phyloP scores from a whole-genome alignment of 2,113 vertebrate genomes.

The Dendropsophus ebraccatus region DNA sequence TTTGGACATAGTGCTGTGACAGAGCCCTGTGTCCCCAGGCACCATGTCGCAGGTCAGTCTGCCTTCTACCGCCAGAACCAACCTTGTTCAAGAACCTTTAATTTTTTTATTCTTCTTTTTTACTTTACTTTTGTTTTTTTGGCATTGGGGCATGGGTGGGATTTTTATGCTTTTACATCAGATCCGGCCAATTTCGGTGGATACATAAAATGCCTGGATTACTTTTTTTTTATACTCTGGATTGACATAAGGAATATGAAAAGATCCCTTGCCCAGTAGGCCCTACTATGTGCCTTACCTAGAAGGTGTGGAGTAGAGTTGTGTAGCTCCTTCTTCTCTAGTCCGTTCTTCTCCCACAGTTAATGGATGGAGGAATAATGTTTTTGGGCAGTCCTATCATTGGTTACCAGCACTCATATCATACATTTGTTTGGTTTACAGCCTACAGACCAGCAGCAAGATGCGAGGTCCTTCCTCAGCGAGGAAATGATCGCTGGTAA shows the following conservation, averaged over 20 bases:
- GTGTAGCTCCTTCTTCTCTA: neutral
- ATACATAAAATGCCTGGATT: conserved; percentile 16
- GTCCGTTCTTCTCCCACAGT: neutral
- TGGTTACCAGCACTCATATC: conserved; percentile 19
- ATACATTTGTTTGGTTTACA: conserved; percentile 65
- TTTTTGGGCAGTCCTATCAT: neutral
- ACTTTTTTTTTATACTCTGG: neutral
- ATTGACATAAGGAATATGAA: conserved; percentile 4
- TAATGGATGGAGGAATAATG: conserved; percentile 41
- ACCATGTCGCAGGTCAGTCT: conserved; percentile 56
- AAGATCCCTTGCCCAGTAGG: neutral
- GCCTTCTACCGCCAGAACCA: neutral
- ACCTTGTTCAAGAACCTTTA: neutral
- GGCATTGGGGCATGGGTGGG: conserved; percentile 36
- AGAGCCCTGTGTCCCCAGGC: conserved; percentile 21
- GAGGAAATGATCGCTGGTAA: conserved; percentile 97
- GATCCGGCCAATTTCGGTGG: neutral
- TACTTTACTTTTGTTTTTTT: conserved; percentile 13
- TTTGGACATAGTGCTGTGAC: conserved; percentile 53
- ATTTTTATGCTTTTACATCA: neutral
- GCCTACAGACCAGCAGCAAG: conserved; percentile 93
- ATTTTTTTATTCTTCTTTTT: neutral
- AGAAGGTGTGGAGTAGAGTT: conserved; percentile 1
- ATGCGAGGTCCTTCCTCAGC: conserved; percentile 95
- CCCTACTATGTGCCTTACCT: neutral